Conservation (phyloP, 2,797 vertebrate species). For the Tragelaphus oryx region DNA sequence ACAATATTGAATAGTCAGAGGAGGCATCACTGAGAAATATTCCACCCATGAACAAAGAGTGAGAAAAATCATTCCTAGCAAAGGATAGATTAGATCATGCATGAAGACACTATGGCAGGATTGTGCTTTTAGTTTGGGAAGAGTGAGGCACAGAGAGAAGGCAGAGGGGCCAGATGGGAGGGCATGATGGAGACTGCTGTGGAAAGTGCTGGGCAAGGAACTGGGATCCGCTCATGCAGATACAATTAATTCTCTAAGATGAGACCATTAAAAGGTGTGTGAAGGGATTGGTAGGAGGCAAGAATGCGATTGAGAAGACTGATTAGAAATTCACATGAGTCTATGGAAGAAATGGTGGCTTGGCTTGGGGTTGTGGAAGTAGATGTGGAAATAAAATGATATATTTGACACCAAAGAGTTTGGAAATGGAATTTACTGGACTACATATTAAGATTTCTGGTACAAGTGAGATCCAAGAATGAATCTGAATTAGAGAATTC, state of each 20-base stretch:
- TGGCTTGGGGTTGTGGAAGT: fast-evolving
- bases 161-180: fast-evolving
- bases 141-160: fast-evolving
- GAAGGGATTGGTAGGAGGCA: not conserved
- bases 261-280: not conserved
- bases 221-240: fast-evolving
- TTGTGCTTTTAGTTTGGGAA: not conserved
- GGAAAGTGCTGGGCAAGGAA: not conserved
- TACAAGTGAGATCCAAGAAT: not conserved
- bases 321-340: not conserved
- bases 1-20: not conserved
- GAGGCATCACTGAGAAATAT: not conserved
- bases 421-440: not conserved
- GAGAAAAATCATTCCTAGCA: not conserved
- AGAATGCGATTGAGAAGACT: not conserved
- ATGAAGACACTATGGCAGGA: too few species aligned
- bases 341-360: not conserved
- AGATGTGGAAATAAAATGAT: not conserved
- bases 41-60: not conserved
- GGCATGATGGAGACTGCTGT: fast-evolving
- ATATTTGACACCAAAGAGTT: not conserved
- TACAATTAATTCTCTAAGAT: not conserved
- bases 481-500: not conserved
- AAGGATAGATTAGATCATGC: fast-evolving
- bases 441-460: not conserved